Evolutionary conservation across 2,113 vertebrate species (phyloP), one percentile per base, ranked within the genome.

Genomic region (Boleophthalmus pectinirostris): DNA sequence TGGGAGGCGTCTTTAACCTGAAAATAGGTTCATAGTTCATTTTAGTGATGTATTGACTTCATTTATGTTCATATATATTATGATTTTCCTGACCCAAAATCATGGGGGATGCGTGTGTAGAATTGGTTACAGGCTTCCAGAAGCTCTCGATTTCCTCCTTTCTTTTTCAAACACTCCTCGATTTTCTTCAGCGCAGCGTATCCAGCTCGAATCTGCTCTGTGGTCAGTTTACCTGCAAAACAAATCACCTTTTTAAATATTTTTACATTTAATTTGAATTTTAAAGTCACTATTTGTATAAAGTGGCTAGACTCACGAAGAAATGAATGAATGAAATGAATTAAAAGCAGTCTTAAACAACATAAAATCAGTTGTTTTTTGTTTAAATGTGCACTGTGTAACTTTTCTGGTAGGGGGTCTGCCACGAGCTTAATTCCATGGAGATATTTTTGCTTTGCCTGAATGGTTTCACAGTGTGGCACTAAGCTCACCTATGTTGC

Each of bases 51-150:
- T 14, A 61, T 5, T 29, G 29, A 29, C 12, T 29, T 21, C 13
- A 2, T 3, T 5, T 15, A 58, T 66, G 51, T 51, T 23, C 1
- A 8, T 38, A 12, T n/a, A 18, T 53, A 20, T 14, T 10, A 3
- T 25, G 21, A 53, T 12, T 1, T 5, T 15, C 0, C 66, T 74
- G 72, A 97, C 96, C 96, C 96, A 69, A 97, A 97, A 88, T 97
- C 94, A 46, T 97, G 96, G 0, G 96, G 96, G 74, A 97, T 96
- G 24, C 95, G 94, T 12, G 96, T 97, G 82, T 97, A 97, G 83
- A 97, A 97, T 73, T 96, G 94, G 83, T 96, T 97, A 87, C 96
- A 97, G 1, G 96, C 96, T 35, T 96, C 94, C 54, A 95, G 2
- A 45, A 97, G 91, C 14, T 92, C 87, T 2, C 61, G 84, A 49